Evolutionary conservation across 2,113 vertebrate genomes (phyloP).

Genomic region (Paedocypris sp.): DNA sequence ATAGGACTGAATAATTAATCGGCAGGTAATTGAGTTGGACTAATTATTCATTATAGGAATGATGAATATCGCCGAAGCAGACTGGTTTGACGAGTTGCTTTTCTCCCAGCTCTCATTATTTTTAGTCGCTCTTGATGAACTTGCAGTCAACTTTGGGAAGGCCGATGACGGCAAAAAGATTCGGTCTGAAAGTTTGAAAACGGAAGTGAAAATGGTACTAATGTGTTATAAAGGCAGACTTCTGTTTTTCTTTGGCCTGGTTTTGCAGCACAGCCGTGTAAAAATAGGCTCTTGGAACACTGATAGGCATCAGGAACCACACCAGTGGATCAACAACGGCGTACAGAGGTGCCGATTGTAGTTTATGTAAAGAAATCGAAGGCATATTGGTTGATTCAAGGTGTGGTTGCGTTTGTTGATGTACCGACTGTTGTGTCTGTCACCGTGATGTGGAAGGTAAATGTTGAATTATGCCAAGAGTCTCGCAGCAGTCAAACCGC

Average conservation of each 20-base stretch:
- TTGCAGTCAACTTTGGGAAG: neutral
- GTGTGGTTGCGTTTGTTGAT: neutral
- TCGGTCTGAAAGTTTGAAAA: neutral
- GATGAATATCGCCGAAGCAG: slow-evolving; percentile 3
- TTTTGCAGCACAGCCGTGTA: neutral
- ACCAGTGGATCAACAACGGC: neutral
- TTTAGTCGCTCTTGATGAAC: neutral
- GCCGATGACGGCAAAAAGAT: neutral
- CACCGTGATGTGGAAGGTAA: slow-evolving; percentile 12
- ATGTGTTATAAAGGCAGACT: neutral
- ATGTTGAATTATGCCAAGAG: neutral
- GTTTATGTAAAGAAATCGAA: neutral
- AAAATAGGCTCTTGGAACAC: slow-evolving; percentile 28
- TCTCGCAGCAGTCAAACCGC: neutral
- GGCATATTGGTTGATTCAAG: neutral
- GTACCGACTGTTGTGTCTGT: slow-evolving; percentile 12
- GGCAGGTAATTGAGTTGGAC: slow-evolving; percentile 16
- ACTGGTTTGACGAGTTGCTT: neutral
- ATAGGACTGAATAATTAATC: slow-evolving; percentile 21
- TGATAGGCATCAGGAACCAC: slow-evolving; percentile 22
- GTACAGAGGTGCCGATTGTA: slow-evolving; percentile 1
- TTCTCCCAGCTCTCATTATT: slow-evolving; percentile 8
- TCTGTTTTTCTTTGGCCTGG: slow-evolving; percentile 8
- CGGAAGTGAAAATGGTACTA: slow-evolving; percentile 5
- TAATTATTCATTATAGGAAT: slow-evolving; percentile 24